Evolutionary conservation across 2,797 vertebrate species (phyloP).

Genomic region (Otolemur crassicaudatus): DNA sequence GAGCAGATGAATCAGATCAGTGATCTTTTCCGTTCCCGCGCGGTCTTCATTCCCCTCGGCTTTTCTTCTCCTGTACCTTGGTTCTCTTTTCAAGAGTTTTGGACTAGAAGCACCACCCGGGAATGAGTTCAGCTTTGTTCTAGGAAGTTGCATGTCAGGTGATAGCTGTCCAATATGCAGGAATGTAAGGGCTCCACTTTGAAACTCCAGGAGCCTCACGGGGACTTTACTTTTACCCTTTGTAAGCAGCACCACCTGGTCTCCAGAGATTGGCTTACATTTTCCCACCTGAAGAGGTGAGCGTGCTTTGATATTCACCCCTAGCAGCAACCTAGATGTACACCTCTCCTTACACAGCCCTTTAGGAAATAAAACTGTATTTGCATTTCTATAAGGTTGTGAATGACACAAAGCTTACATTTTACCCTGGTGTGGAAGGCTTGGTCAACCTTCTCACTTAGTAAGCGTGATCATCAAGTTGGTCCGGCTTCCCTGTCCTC

Average conservation of each 20-base stretch:
- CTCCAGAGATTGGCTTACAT: background rate
- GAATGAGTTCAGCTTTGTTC: background rate
- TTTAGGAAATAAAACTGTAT: slow-evolving; percentile 56
- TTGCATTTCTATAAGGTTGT: slow-evolving; percentile 29
- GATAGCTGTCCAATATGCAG: background rate
- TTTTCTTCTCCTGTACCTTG: background rate
- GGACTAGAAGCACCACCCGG: background rate
- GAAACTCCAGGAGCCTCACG: background rate
- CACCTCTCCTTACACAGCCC: slow-evolving; percentile 16
- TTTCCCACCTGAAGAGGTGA: background rate
- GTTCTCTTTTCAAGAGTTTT: background rate
- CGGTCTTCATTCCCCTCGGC: background rate
- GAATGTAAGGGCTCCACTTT: background rate
- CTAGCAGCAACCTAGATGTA: background rate
- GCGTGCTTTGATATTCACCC: background rate
- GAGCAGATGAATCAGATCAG: background rate
- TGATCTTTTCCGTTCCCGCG: background rate
- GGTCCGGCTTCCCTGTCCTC: background rate
- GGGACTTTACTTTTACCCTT: background rate
- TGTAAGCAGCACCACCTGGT: background rate
- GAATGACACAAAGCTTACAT: slow-evolving; percentile 27
- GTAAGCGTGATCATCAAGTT: slow-evolving; percentile 29
- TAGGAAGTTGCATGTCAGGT: background rate
- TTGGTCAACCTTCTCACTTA: slow-evolving; percentile 2
- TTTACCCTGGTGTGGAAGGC: background rate